These are phyloP conservation scores for Cossypha niveicapilla DNA, from an alignment of 2,797 vertebrate genomes.

Conservation along the genomic window DNA sequence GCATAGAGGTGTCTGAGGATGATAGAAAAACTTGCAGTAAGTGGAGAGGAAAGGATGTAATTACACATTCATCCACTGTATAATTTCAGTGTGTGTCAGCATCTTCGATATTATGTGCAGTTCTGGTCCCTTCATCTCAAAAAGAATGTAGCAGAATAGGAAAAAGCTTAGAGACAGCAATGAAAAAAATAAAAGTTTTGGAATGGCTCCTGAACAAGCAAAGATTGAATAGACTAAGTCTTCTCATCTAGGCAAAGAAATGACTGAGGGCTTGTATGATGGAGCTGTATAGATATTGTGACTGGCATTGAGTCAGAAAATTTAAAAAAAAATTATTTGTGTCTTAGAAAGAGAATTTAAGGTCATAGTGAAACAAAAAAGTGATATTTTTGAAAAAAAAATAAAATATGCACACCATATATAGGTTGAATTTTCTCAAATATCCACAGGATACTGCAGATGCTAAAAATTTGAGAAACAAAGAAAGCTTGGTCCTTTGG, in stretches of 20 bases:
- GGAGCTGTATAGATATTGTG: background rate
- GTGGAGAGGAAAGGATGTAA: conserved; percentile 3
- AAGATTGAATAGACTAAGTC: background rate
- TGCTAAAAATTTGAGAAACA: background rate
- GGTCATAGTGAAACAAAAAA: background rate
- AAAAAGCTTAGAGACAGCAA: background rate
- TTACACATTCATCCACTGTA: conserved; percentile 17
- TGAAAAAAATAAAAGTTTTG: background rate
- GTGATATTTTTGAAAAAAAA: background rate
- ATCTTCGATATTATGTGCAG: background rate
- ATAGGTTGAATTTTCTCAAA: background rate
- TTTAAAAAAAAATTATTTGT: background rate
- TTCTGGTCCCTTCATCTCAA: background rate
- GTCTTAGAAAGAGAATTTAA: background rate
- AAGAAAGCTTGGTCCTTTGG: background rate
- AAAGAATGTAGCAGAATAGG: background rate
- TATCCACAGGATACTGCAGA: background rate
- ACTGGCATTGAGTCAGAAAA: background rate
- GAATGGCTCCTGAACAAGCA: background rate
- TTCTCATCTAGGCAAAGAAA: background rate
- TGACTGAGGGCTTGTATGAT: background rate
- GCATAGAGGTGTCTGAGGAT: background rate
- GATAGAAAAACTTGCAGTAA: conserved; percentile 10
- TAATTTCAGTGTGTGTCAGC: conserved; percentile 46
- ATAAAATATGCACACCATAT: background rate